Evolutionary conservation across 2,888 invertebrate genomes (phyloP).

Genomic region (Erebia epiphron): DNA sequence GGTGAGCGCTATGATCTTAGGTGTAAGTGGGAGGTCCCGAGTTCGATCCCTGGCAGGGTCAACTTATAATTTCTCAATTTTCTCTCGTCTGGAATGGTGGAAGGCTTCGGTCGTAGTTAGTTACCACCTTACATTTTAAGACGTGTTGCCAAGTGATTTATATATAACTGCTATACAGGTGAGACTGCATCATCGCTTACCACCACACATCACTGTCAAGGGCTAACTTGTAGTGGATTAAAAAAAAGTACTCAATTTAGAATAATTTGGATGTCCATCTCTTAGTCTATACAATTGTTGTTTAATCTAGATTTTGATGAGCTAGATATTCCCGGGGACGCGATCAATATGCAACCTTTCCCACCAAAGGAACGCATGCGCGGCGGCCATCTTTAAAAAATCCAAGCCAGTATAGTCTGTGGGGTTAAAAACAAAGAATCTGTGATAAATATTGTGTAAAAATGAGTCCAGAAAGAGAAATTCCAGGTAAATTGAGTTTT

Average conservation of each 20-base stretch:
- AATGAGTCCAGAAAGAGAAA: slow-evolving; percentile 66
- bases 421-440: slow-evolving; percentile 53
- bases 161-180: no score
- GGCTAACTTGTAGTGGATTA: no score
- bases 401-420: slow-evolving; percentile 45
- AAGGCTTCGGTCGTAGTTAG: no score
- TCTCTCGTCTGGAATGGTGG: no score
- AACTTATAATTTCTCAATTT: no score
- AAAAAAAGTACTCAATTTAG: not conserved
- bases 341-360: slow-evolving; percentile 68
- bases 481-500: slow-evolving; percentile 56
- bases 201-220: no score
- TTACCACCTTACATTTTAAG: no score
- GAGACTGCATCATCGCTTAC: not conserved
- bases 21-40: no score
- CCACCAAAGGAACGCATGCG: slow-evolving; percentile 54
- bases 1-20: no score
- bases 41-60: no score
- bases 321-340: slow-evolving; percentile 51
- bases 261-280: not conserved
- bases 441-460: slow-evolving; percentile 45
- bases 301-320: slow-evolving; percentile 40
- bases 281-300: slow-evolving; percentile 13
- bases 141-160: no score
- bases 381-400: slow-evolving; percentile 51